These are phyloP conservation scores for Pygmarrhopalites habei DNA, from an alignment of 1,140 invertebrate genomes.

Conservation along the genomic window DNA sequence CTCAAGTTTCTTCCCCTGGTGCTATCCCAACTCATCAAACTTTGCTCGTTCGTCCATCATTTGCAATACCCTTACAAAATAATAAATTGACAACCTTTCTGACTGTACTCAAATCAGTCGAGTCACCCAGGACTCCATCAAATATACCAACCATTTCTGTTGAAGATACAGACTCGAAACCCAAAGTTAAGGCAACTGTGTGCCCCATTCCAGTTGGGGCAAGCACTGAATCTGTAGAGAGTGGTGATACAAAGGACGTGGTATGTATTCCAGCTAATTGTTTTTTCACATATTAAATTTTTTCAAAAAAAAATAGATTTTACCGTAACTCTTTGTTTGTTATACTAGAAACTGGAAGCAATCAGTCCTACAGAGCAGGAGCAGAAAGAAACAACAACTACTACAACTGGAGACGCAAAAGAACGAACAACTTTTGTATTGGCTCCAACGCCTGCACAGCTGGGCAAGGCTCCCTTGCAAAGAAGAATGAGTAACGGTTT, in stretches of 20 bases:
- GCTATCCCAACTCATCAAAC: constrained; percentile 27
- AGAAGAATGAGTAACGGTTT: too few species aligned
- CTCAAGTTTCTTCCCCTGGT: constrained; percentile 26
- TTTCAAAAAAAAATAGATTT: too few species aligned
- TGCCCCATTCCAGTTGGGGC: constrained; percentile 26
- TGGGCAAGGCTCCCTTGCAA: constrained; percentile 78
- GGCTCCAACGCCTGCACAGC: constrained; percentile 84
- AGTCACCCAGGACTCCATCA: constrained; percentile 14
- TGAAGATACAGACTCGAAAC: constrained; percentile 19
- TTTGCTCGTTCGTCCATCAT: constrained; percentile 33
- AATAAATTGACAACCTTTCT: constrained; percentile 32
- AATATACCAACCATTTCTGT: constrained; percentile 9
- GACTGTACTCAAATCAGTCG: constrained; percentile 32
- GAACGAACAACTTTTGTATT: constrained; percentile 58
- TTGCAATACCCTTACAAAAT: constrained; percentile 27
- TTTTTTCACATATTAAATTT: too few species aligned
- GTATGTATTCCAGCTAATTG: too few species aligned
- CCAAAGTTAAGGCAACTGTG: constrained; percentile 30
- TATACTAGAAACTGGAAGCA: too few species aligned
- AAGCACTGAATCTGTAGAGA: background rate
- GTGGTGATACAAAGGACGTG: background rate
- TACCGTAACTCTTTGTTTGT: too few species aligned
- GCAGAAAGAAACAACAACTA: too few species aligned
- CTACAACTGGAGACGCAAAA: background rate
- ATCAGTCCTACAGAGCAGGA: too few species aligned